phyloP scores from a whole-genome alignment of 35 echinoderm and acorn worm species.

The Anneissia japonica region DNA sequence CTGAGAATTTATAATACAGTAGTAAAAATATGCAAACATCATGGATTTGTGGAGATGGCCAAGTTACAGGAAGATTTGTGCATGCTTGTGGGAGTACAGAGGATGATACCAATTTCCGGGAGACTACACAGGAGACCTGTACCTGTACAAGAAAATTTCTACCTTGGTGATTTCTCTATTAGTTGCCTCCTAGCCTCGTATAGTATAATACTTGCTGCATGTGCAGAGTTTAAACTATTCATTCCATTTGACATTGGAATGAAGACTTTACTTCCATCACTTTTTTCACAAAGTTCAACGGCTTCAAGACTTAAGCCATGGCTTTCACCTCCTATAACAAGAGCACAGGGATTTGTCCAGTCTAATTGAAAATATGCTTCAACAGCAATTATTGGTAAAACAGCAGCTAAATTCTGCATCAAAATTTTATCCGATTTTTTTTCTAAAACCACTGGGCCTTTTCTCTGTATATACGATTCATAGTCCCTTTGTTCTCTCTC shows the following conservation, averaged over 20 bases:
- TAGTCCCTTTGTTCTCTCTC: background rate
- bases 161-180: background rate
- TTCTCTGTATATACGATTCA: too few species aligned
- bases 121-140: too few species aligned
- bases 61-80: too few species aligned
- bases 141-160: too few species aligned
- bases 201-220: slow-evolving; percentile 69
- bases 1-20: too few species aligned
- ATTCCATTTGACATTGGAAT: slow-evolving; percentile 65
- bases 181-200: slow-evolving; percentile 84
- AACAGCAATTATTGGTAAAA: background rate
- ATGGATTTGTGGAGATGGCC: too few species aligned
- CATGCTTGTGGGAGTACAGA: too few species aligned
- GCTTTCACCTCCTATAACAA: slow-evolving; percentile 94
- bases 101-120: too few species aligned
- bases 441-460: background rate
- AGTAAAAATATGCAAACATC: too few species aligned
- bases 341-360: slow-evolving; percentile 46
- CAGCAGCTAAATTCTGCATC: background rate
- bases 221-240: slow-evolving; percentile 78
- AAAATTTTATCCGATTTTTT: background rate
- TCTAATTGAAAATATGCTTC: slow-evolving; percentile 43
- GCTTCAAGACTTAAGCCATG: slow-evolving; percentile 74
- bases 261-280: slow-evolving; percentile 36
- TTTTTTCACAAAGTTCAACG: slow-evolving; percentile 42